Evolutionary conservation across 1,140 invertebrate species (phyloP).

Genomic region (Battus philenor): DNA sequence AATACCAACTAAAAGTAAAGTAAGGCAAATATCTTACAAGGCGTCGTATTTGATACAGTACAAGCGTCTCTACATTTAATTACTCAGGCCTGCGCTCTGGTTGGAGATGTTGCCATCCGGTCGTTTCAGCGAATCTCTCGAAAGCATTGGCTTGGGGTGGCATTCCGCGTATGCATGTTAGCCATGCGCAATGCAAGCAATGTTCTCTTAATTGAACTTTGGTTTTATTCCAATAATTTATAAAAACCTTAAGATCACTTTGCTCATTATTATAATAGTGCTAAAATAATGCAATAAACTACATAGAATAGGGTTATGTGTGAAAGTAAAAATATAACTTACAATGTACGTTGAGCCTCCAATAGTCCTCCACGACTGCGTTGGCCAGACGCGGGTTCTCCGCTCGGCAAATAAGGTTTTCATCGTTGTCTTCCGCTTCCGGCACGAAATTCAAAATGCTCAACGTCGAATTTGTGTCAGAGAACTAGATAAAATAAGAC

Average conservation of each 20-base stretch:
- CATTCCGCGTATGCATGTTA: no score
- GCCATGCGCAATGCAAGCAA: no score
- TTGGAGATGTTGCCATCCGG: no score
- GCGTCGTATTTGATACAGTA: no score
- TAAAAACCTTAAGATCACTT: not conserved
- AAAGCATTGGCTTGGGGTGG: no score
- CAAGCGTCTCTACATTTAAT: no score
- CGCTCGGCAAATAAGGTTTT: constrained; percentile 87
- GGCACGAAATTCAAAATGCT: constrained; percentile 88
- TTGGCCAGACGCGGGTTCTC: constrained; percentile 87
- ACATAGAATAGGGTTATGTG: not conserved
- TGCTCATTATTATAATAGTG: constrained; percentile 4
- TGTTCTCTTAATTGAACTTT: no score
- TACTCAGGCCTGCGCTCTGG: no score
- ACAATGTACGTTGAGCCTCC: constrained; percentile 85
- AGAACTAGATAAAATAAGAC: constrained; percentile 79
- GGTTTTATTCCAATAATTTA: no score
- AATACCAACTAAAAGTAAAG: no score
- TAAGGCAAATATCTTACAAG: no score
- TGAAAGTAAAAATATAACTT: constrained; percentile 73
- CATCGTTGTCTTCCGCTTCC: constrained; percentile 88
- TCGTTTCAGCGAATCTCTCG: no score
- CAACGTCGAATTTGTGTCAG: constrained; percentile 86
- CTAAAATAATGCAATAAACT: not conserved
- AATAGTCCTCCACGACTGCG: constrained; percentile 86